Conservation (phyloP, 64 coral and sea anemone species). For the Porites lutea region DNA sequence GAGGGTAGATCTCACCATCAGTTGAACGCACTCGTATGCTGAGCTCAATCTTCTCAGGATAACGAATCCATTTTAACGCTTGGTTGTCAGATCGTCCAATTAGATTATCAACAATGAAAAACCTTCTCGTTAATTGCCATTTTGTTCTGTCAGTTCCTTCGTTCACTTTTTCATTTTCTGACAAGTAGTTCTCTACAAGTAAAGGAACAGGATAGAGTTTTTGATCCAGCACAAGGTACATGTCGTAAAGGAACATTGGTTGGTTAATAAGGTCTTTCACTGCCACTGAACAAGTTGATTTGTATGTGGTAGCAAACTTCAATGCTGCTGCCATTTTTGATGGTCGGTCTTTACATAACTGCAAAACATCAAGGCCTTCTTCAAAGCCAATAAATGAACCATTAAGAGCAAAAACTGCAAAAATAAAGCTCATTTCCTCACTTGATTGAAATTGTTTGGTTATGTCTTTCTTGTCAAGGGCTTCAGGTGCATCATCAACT, state of each 20-base stretch:
- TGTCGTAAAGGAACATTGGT: conserved; percentile 84
- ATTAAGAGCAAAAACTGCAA: conserved; percentile 81
- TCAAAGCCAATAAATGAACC: conserved; percentile 83
- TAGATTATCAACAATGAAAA: conserved; percentile 86
- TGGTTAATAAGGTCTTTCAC: conserved; percentile 64
- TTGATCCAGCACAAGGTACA: conserved; percentile 65
- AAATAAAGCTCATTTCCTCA: conserved; percentile 48
- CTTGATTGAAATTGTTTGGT: conserved; percentile 68
- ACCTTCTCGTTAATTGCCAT: conserved; percentile 87
- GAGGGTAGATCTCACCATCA: conserved; percentile 93
- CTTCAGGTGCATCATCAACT: conserved; percentile 45
- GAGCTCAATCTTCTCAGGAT: conserved; percentile 80
- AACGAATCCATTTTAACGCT: conserved; percentile 73
- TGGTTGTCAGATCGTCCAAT: conserved; percentile 57
- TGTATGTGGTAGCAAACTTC: conserved; percentile 95
- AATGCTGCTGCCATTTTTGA: conserved; percentile 86
- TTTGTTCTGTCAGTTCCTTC: conserved; percentile 53
- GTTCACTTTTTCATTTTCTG: conserved; percentile 62
- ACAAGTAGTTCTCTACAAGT: conserved; percentile 85
- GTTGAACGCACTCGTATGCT: conserved; percentile 75
- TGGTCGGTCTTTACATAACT: conserved; percentile 82
- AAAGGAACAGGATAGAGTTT: conserved; percentile 84
- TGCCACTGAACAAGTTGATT: conserved; percentile 73
- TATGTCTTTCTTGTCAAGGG: conserved; percentile 78
- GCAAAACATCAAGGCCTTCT: conserved; percentile 54